Evolutionary conservation across 2,888 invertebrate genomes (phyloP), one percentile per base, ranked within the genome.

Genomic region (Pogonocherus hispidulus): DNA sequence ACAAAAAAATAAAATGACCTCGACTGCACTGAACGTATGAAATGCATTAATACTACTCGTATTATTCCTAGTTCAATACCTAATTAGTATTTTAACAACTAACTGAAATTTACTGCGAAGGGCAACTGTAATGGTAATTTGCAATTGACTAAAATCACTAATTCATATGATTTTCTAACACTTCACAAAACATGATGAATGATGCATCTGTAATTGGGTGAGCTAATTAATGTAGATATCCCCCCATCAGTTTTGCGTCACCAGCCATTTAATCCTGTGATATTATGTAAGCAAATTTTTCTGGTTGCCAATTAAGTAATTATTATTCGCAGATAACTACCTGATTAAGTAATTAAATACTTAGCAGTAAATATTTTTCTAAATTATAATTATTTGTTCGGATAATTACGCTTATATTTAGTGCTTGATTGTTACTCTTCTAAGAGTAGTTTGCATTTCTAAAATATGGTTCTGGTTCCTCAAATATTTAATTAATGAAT

Each of bases 161-260:
- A 41, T 41, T 41, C n/a, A n/a, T 41, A 41, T n/a, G 41, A 14
- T 41, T 41, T 41, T 4, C 41, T n/a, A 14, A 55, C 55, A 35
- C 37, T 55, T 55, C 20, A 37, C 37, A 35, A 52, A 19, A 55
- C 32, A 19, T 55, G 55, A 55, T 55, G 35, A 19, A 55, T 55
- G 20, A 11, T 55, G 35, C 20, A 55, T 19, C 32, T 20, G 55
- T 37, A 55, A 55, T 55, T 55, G 55, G 37, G 37, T 55, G 6
- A 14, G 37, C n/a, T 55, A 35, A 37, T 55, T 20, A 19, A 5
- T 19, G 55, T 55, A 55, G 37, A 55, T 37, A 55, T 4, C 19
- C 11, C 35, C 20, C 37, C 37, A n/a, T n/a, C n/a, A 19, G 37
- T 55, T 55, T 55, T 11, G 14, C 14, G 14, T 37, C 37, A 20